Conservation (phyloP, 53 echinoderm and acorn worm species). For the Pentamera pediparva region DNA sequence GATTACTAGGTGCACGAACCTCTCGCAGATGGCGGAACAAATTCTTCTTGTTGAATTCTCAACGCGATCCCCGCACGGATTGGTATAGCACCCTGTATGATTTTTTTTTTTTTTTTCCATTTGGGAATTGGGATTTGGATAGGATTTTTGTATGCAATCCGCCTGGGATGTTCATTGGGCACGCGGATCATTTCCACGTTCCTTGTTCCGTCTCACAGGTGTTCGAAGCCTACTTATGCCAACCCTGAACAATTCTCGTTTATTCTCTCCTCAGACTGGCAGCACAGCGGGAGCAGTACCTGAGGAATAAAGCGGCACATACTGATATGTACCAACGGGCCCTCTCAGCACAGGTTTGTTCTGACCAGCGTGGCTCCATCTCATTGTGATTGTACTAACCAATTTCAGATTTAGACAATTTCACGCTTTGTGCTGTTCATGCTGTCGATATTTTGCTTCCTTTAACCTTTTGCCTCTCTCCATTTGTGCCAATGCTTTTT, state of each 20-base stretch:
- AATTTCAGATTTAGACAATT: too few relatives aligned
- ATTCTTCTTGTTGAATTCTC: too few relatives aligned
- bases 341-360: conserved; percentile 84
- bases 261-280: conserved; percentile 57
- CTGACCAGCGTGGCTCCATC: neutral
- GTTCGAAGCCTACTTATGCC: neutral
- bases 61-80: too few relatives aligned
- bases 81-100: neutral
- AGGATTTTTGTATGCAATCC: neutral
- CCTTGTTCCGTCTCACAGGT: neutral
- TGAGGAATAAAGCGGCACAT: conserved; percentile 71
- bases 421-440: neutral
- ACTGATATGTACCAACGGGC: conserved; percentile 88
- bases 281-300: conserved; percentile 77
- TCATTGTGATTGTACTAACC: neutral
- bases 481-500: too few relatives aligned
- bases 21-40: too few relatives aligned
- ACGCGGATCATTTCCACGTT: neutral
- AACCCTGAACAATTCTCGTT: neutral
- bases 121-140: too few relatives aligned
- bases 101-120: neutral
- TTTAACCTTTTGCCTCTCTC: neutral
- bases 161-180: neutral
- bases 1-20: too few relatives aligned
- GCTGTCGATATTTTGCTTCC: neutral